Evolutionary conservation across 53 echinoderm and acorn worm genomes (phyloP).

Genomic region (Pentamera pediparva): DNA sequence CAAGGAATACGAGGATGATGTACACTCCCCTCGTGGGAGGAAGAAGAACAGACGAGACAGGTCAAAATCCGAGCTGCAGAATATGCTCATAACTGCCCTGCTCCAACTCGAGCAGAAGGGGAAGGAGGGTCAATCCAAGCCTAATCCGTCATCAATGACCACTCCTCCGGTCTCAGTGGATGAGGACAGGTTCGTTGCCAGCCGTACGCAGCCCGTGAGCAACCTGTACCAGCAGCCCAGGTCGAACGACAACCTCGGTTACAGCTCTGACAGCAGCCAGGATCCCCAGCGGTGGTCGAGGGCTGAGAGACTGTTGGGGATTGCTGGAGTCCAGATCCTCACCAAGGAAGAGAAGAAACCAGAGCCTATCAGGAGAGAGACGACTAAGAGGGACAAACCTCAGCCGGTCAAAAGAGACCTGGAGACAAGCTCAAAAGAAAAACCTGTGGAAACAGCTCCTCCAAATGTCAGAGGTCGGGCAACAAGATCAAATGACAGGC

Average conservation of each 20-base stretch:
- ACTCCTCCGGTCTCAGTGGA: background rate
- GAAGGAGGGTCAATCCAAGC: background rate
- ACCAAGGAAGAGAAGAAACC: background rate
- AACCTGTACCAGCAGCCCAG: conserved; percentile 60
- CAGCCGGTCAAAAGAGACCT: too few relatives aligned
- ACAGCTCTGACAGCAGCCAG: conserved; percentile 89
- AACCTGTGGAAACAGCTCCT: too few relatives aligned
- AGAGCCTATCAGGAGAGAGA: too few relatives aligned
- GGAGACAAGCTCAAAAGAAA: background rate
- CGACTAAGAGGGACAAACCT: too few relatives aligned
- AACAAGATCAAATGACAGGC: background rate
- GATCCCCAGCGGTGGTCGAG: conserved; percentile 11
- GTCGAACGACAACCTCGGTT: conserved; percentile 81
- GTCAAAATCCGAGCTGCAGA: conserved; percentile 59
- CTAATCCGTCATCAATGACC: background rate
- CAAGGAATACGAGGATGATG: conserved; percentile 25
- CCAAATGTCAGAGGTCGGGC: too few relatives aligned
- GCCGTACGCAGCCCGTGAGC: conserved; percentile 24
- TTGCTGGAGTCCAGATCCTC: conserved; percentile 6
- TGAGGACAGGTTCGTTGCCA: conserved; percentile 11
- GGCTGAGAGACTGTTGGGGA: conserved; percentile 16
- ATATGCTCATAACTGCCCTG: conserved; percentile 9
- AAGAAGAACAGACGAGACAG: conserved; percentile 52
- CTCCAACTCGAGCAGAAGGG: conserved; percentile 8
- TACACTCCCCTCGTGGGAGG: conserved; percentile 24